A percentile compares a stretch with the other conserved stretches of the same genome.
Evolutionary conservation across 2,113 vertebrate species (phyloP).

Genomic region (Sapayoa aenigma): DNA sequence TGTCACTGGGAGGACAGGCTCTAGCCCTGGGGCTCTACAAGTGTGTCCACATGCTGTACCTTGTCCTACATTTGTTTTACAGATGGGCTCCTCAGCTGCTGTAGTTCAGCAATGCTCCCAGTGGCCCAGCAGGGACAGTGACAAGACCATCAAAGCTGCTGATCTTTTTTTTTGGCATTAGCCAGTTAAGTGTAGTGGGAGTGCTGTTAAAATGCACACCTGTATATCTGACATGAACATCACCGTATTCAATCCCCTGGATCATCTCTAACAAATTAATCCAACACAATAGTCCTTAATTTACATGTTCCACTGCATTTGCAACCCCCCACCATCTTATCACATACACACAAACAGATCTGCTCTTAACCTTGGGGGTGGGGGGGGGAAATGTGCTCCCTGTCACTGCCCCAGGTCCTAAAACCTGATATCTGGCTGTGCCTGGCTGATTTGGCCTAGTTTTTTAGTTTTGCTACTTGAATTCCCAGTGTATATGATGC

Average conservation of each 20-base stretch:
- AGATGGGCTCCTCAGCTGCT: not conserved
- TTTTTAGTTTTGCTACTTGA: not conserved
- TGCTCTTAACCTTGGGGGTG: not conserved
- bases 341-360: not conserved
- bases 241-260: not conserved
- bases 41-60: not conserved
- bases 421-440: not conserved
- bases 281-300: not conserved
- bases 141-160: not conserved
- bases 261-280: not conserved
- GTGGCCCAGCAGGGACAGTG: not conserved
- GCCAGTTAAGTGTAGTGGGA: not conserved
- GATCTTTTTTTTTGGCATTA: not conserved
- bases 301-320: not conserved
- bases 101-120: not conserved
- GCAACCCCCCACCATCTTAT: not conserved
- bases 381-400: not conserved
- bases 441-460: conserved; percentile 1
- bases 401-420: not conserved
- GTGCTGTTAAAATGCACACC: not conserved
- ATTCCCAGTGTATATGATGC: not conserved
- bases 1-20: not conserved
- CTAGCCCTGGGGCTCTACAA: not conserved
- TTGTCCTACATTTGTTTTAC: not conserved
- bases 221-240: not conserved